phyloP scores from a whole-genome alignment of 2,888 invertebrate species.

The Julus scanicus region DNA sequence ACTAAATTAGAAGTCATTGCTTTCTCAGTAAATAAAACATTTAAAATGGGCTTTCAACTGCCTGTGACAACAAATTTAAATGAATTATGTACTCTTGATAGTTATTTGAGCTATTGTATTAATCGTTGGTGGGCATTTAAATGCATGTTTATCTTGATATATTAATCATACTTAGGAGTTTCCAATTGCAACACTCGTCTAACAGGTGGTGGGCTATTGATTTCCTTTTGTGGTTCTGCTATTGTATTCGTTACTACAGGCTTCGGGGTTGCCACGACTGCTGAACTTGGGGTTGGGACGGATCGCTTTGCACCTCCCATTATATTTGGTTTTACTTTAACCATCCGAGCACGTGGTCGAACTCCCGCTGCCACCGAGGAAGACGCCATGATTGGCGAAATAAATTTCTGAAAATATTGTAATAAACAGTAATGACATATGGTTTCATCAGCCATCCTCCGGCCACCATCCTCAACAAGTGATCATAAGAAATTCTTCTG shows the following conservation, averaged over 20 bases:
- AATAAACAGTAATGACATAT: neutral
- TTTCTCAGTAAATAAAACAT: too few species aligned
- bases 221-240: slow-evolving; percentile 1
- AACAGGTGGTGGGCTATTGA: slow-evolving; percentile 37
- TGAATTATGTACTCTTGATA: too few species aligned
- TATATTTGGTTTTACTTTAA: slow-evolving; percentile 42
- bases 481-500: too few species aligned
- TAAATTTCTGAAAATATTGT: neutral
- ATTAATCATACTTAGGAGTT: neutral
- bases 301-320: slow-evolving; percentile 1
- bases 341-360: neutral
- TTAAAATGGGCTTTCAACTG: too few species aligned
- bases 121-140: too few species aligned
- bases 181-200: neutral
- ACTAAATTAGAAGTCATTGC: too few species aligned
- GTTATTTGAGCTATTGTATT: too few species aligned
- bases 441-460: neutral
- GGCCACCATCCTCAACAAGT: too few species aligned
- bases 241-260: neutral
- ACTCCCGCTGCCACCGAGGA: neutral
- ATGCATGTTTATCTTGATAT: too few species aligned
- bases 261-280: neutral
- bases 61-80: too few species aligned
- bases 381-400: neutral
- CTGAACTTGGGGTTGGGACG: neutral